phyloP scores from a whole-genome alignment of 2,797 vertebrate species.

The Tiaroga cobitis region DNA sequence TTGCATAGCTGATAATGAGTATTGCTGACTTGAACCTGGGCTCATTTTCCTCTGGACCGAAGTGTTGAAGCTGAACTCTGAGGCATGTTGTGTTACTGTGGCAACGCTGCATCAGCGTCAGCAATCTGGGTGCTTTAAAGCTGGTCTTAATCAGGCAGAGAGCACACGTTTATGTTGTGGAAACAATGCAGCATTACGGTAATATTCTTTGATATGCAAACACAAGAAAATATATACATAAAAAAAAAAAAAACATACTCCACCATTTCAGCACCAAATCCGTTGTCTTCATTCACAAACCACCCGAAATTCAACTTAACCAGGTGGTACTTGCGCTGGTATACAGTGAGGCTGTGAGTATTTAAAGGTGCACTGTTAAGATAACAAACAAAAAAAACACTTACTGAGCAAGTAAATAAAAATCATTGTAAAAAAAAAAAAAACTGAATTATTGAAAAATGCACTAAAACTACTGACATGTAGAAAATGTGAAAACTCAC shows the following conservation, averaged over 20 bases:
- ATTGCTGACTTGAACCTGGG: neutral
- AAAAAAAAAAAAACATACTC: neutral
- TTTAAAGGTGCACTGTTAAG: neutral
- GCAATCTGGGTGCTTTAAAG: neutral
- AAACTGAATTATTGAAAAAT: neutral
- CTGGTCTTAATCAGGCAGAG: too few species aligned
- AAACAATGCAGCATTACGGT: neutral
- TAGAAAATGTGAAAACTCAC: neutral
- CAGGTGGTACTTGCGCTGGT: neutral
- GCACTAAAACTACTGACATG: neutral
- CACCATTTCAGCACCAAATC: neutral
- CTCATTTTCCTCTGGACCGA: neutral
- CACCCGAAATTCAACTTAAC: neutral
- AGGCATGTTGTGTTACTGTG: constrained; percentile 5
- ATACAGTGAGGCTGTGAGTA: neutral
- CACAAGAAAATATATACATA: neutral
- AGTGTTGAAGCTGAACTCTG: neutral
- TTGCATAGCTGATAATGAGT: neutral
- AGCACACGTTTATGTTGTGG: neutral
- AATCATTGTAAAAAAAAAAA: neutral
- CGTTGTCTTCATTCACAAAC: neutral
- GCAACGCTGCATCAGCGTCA: neutral
- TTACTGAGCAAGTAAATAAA: neutral
- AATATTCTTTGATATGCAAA: neutral
- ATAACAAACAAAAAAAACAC: neutral